Evolutionary conservation across 2,888 invertebrate genomes (phyloP), one percentile per base, ranked within the genome.

Genomic region (Drosophila recens): DNA sequence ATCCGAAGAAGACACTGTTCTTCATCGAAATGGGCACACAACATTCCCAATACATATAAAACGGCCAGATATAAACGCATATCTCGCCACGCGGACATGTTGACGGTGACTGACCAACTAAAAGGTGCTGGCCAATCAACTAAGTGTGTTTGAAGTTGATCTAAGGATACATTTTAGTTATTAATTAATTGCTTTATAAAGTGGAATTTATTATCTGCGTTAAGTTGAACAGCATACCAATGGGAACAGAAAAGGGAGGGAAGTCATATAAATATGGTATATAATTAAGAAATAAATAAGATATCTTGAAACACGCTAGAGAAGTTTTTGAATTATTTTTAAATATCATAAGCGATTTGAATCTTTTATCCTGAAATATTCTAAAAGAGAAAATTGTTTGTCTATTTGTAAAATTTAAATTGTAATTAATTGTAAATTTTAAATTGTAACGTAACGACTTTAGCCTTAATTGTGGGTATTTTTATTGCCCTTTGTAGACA

Each of bases 51-150:
- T 5, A 57, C 3, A 38, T 63, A 42, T 3, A 87, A 49, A 3
- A 68, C 27, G 10, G 72, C 54, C 10, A 82, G 53, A 36, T 85
- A 82, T 11, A 73, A 36, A 6, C 67, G 70, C n/a, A 87, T 65
- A 52, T 77, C 63, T 42, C 61, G 70, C 59, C 74, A 58, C 27
- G 68, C 51, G 40, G 69, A 75, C 87, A 86, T 82, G 15, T 46
- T 67, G 43, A 20, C 54, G 6, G 4, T 11, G 34, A 76, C 77
- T 77, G 58, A 52, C 30, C 4, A 38, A 17, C 42, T 13, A 8
- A 34, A 15, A n/a, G 11, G 17, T 8, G 15, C 15, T n/a, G 11
- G 33, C 10, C 45, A 72, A 72, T 67, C 40, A 51, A 15, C 61
- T 65, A 54, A 72, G 33, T 64, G 59, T 34, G 10, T 15, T 36